Conservation (phyloP, 37 sponge, comb jelly and placozoan species). For the Corticium candelabrum region DNA sequence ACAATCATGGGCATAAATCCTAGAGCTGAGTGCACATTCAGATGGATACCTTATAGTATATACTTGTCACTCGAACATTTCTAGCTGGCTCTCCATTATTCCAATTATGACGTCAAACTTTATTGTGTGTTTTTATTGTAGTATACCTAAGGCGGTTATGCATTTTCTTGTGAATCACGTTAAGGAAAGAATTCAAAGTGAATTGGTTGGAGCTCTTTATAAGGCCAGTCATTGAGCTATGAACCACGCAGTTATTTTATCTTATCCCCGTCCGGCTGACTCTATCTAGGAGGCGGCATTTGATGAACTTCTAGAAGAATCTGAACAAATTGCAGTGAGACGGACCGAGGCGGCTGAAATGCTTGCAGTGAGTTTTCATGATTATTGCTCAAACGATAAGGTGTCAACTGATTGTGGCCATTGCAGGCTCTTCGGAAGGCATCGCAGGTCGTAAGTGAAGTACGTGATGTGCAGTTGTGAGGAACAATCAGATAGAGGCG, state of each 20-base stretch:
- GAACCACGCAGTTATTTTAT: not conserved
- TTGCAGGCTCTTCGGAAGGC: constrained; percentile 68
- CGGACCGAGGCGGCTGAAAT: constrained; percentile 66
- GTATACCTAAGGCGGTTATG: constrained; percentile 94
- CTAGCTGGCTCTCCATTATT: no score
- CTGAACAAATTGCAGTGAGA: constrained; percentile 32
- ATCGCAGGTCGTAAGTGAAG: constrained; percentile 49
- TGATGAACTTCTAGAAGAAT: constrained; percentile 74
- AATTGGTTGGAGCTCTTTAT: constrained; percentile 82
- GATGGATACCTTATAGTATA: no score
- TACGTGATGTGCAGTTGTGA: constrained; percentile 68
- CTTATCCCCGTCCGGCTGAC: no score
- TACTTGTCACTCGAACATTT: no score
- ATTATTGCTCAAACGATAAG: no score
- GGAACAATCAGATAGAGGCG: no score
- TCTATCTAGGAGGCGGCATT: constrained; percentile 30
- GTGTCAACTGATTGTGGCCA: no score
- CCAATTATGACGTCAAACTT: not conserved
- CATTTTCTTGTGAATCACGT: constrained; percentile 90
- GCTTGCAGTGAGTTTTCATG: constrained; percentile 51
- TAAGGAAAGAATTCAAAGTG: constrained; percentile 68
- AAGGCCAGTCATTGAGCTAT: constrained; percentile 17
- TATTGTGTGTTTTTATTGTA: constrained; percentile 1
- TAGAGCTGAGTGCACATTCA: no score
- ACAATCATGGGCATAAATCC: no score